Conservation (phyloP, 2,113 vertebrate species). For the Candoia aspera region DNA sequence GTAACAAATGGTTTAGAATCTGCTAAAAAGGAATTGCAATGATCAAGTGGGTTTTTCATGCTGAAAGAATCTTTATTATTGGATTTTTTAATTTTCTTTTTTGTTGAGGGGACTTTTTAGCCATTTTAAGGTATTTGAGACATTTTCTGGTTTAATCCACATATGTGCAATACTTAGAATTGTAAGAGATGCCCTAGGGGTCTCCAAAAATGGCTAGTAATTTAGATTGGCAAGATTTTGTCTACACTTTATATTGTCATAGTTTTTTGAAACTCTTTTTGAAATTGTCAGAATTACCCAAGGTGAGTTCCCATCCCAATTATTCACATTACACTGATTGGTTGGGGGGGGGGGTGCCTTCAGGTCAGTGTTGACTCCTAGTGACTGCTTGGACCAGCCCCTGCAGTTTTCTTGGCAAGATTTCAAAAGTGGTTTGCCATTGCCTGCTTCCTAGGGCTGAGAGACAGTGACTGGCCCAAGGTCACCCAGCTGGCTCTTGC, state of each 20-base stretch:
- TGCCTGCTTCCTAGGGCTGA: neutral
- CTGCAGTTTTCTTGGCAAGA: neutral
- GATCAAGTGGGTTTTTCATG: constrained; percentile 34
- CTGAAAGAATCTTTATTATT: constrained; percentile 14
- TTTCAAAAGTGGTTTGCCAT: neutral
- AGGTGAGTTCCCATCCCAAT: neutral
- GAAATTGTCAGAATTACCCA: neutral
- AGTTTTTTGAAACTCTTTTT: neutral
- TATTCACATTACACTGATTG: neutral
- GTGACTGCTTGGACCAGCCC: neutral
- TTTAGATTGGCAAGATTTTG: neutral
- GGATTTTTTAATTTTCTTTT: neutral
- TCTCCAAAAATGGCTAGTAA: neutral
- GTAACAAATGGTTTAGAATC: no score
- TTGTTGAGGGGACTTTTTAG: neutral
- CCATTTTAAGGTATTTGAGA: constrained; percentile 11
- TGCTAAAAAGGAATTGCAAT: constrained; percentile 18
- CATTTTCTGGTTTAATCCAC: neutral
- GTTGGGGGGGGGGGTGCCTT: neutral
- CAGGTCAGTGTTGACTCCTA: neutral
- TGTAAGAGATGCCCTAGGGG: neutral
- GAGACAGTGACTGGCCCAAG: neutral
- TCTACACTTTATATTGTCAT: neutral
- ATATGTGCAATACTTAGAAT: neutral
- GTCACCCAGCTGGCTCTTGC: no score